A percentile compares a stretch with the other conserved stretches of the same genome.
Evolutionary conservation across 2,113 vertebrate genomes (phyloP).

Genomic region (Danio rerio): GRCz12tu NC_133196.1:31976501-31977000

Average conservation of each 20-base stretch:
- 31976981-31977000: too few relatives aligned
- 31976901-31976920: neutral
- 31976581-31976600: constrained; percentile 40
- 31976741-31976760: constrained; percentile 56
- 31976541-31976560: constrained; percentile 29
- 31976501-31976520: neutral
- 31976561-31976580: constrained; percentile 29
- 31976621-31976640: constrained; percentile 62
- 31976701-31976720: neutral
- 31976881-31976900: neutral
- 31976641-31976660: constrained; percentile 52
- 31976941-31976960: too few relatives aligned
- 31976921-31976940: too few relatives aligned
- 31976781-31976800: constrained; percentile 24
- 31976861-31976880: neutral
- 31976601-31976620: constrained; percentile 42
- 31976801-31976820: neutral
- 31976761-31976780: constrained; percentile 24
- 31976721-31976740: constrained; percentile 50
- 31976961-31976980: too few relatives aligned
- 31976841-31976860: neutral
- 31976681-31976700: constrained; percentile 43
- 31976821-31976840: neutral
- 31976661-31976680: constrained; percentile 42
- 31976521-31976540: constrained; percentile 38